Base-by-base conservation (phyloP, 2,888 invertebrate species). In the Ectemnius lituratus region DNA sequence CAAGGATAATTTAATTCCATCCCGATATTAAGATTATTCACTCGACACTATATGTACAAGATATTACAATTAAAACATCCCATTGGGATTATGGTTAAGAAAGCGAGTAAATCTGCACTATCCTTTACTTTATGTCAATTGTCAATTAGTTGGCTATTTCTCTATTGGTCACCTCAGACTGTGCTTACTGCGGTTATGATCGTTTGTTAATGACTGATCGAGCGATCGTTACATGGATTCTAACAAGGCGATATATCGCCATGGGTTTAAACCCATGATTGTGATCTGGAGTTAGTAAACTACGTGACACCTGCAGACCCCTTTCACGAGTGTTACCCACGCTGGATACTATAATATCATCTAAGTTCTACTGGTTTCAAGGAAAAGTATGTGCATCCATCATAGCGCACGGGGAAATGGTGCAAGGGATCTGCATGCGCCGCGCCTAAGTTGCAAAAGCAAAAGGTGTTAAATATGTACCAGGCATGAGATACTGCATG, bases 401-500 rank as follows among this genome's bases (percentile, higher is more conserved):
- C 14, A n/a, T 5, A 14, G 52, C 16, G n/a, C 52, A 16, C 52
- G 16, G 16, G 52, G 16, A 4, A 52, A 13, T 14, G 20, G 23
- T 37, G 37, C 16, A 56, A 4, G 67, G 61, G 66, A 66, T 78
- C 67, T 61, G 56, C 72, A 62, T 46, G 77, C 60, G n/a, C 59
- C 8, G 0, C 16, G 49, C 45, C 65, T 62, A 63, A 16, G 23
- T 20, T 60, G 71, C 71, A 52, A 66, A 83, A 83, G 82, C 82
- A 83, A 80, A 73, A 70, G 73, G 80, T 83, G 84, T 84, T 83
- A 84, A 82, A 81, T 86, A 86, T 88, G 88, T 95, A 97, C 97
- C 97, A 93, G 97, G 97, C 97, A 97, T 97, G 93, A 98, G 94
- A 93, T 98, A 98, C 94, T 98, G 98, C 96, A 98, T 96, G 94